phyloP scores from a whole-genome alignment of 2,888 invertebrate genomes.

The Caenorhabditis panamensis region DNA sequence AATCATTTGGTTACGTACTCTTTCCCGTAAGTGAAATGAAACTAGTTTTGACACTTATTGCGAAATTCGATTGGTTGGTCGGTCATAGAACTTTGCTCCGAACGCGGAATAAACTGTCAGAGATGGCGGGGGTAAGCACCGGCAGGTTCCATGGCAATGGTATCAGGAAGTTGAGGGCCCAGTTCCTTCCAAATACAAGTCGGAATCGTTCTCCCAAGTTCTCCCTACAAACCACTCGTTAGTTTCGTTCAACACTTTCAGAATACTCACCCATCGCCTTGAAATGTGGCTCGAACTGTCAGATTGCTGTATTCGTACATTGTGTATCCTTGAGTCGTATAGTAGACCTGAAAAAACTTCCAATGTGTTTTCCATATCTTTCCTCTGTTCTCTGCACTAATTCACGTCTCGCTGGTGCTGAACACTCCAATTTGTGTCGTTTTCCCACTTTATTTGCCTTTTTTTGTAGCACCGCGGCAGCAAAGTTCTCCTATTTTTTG shows the following conservation, averaged over 20 bases:
- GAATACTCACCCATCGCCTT: slow-evolving; percentile 74
- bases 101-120: slow-evolving; percentile 71
- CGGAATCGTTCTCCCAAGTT: slow-evolving; percentile 74
- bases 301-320: slow-evolving; percentile 79
- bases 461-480: slow-evolving; percentile 21
- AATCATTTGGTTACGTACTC: slow-evolving; percentile 16
- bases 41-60: slow-evolving; percentile 33
- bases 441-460: slow-evolving; percentile 21
- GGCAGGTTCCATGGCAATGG: slow-evolving; percentile 72
- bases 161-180: slow-evolving; percentile 78
- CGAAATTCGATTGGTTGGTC: not conserved
- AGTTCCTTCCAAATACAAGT: slow-evolving; percentile 79
- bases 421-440: slow-evolving; percentile 6
- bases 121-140: slow-evolving; percentile 69
- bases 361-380: not conserved
- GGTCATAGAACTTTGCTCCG: slow-evolving; percentile 67
- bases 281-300: slow-evolving; percentile 73
- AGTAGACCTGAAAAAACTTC: slow-evolving; percentile 73
- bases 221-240: slow-evolving; percentile 51
- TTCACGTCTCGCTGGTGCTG: slow-evolving; percentile 19
- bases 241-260: not conserved
- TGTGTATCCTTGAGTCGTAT: slow-evolving; percentile 79
- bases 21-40: slow-evolving; percentile 29
- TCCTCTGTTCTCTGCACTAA: not conserved
- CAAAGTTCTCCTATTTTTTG: slow-evolving; percentile 40